These are phyloP conservation scores for Hozukius guyotensis DNA, from an alignment of 2,797 vertebrate species.

Conservation along the genomic window DNA sequence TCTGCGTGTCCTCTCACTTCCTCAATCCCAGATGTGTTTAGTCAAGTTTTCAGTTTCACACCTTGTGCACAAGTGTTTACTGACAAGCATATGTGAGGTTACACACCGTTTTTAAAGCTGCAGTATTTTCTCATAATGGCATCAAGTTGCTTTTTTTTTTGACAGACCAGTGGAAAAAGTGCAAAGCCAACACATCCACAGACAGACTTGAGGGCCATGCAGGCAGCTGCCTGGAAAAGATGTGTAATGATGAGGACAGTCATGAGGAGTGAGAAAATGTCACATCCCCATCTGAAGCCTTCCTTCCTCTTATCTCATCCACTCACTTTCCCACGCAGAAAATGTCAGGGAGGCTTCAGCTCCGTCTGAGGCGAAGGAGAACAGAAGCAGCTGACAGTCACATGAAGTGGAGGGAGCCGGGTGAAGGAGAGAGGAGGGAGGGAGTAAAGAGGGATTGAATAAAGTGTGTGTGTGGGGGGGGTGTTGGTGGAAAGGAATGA, in stretches of 20 bases:
- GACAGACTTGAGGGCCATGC: neutral
- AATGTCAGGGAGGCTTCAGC: slow-evolving; percentile 48
- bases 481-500: slow-evolving; percentile 58
- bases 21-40: slow-evolving; percentile 23
- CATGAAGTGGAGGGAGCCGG: slow-evolving; percentile 74
- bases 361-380: slow-evolving; percentile 44
- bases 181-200: neutral
- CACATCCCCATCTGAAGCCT: slow-evolving; percentile 5
- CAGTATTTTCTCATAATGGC: neutral
- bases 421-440: slow-evolving; percentile 5
- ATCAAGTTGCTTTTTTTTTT: neutral
- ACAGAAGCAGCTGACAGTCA: slow-evolving; percentile 87
- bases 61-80: neutral
- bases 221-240: slow-evolving; percentile 11
- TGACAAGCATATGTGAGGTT: no score
- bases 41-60: slow-evolving; percentile 3
- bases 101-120: neutral
- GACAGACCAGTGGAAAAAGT: neutral
- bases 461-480: neutral
- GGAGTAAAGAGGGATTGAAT: slow-evolving; percentile 31
- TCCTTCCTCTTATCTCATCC: slow-evolving; percentile 49
- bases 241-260: slow-evolving; percentile 13
- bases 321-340: slow-evolving; percentile 44
- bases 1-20: slow-evolving; percentile 46
- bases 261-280: neutral